Evolutionary conservation across 2,888 invertebrate species (phyloP), one percentile per base, ranked within the genome.

Genomic region (Plebejus anna): DNA sequence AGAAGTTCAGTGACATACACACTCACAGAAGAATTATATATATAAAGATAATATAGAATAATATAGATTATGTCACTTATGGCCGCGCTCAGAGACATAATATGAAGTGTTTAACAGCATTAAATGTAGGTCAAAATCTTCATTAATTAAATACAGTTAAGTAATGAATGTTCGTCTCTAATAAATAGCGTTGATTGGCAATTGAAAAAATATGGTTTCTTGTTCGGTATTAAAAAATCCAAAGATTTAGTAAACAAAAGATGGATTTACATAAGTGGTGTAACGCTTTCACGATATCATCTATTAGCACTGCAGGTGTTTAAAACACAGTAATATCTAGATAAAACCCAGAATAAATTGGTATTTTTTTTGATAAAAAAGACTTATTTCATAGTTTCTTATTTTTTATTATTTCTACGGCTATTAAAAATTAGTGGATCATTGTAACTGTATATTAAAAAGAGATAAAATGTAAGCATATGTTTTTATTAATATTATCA

Each of bases 291-390:
- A 36, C 32, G 32, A 32, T 66, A 16, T 66, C 66, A 66, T 66
- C 32, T 66, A 22, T 32, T 61, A 36, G 66, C 66, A 66, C n/a
- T n/a, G n/a, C n/a, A n/a, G 66, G 66, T 66, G 66, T 36, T 13
- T 13, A 2, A 32, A 36, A 66, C 13, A 66, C 13, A 32, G 32
- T 66, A 61, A 61, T 1, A n/a, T 59, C 22, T 22, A 61, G 61
- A 61, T 61, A 28, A 28, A 28, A 4, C 0, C 4, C 28, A 11
- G 61, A 66, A 32, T 36, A 66, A 32, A 32, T 32, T 36, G 16
- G 13, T 66, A 32, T 16, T 66, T 32, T 32, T 28, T 13, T 11
- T 66, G 9, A 47, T 59, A 28, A 59, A 28, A 28, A 59, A 22
- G 16, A 0, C 16, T 36, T 66, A 9, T 66, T 32, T 32, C 32